A percentile compares a stretch with the other conserved stretches of the same genome.
Evolutionary conservation across 2,797 vertebrate species (phyloP).

Genomic region (Lophius americanus): DNA sequence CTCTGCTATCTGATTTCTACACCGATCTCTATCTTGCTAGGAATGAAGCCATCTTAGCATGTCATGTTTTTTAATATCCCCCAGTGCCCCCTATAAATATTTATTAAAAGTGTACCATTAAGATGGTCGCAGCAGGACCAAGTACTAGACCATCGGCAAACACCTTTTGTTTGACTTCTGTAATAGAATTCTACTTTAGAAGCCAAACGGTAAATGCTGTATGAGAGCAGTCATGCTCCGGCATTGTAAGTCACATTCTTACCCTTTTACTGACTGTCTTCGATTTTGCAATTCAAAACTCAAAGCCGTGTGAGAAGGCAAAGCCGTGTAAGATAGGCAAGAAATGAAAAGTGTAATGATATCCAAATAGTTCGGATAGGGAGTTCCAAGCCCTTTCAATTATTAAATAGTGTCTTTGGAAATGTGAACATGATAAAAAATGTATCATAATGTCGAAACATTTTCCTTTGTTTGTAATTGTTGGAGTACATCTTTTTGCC

Average conservation of each 20-base stretch:
- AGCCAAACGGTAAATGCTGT: slow-evolving; percentile 52
- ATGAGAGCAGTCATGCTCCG: slow-evolving; percentile 53
- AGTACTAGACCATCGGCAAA: slow-evolving; percentile 69
- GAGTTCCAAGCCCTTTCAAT: not conserved
- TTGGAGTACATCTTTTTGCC: not conserved
- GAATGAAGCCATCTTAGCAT: slow-evolving; percentile 75
- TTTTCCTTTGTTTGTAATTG: not conserved
- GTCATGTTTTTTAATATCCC: slow-evolving; percentile 81
- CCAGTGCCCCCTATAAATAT: slow-evolving; percentile 80
- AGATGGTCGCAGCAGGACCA: slow-evolving; percentile 68
- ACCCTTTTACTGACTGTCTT: slow-evolving; percentile 18
- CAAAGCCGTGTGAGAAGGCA: slow-evolving; percentile 22
- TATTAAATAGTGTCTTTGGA: not conserved
- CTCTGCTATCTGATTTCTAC: slow-evolving; percentile 37
- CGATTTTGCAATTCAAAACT: slow-evolving; percentile 39
- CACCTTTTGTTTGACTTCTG: slow-evolving; percentile 79
- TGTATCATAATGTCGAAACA: not conserved
- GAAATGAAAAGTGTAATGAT: slow-evolving; percentile 4
- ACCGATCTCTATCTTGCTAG: slow-evolving; percentile 70
- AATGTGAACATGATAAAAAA: not conserved
- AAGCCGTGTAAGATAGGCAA: slow-evolving; percentile 22
- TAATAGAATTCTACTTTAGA: slow-evolving; percentile 72
- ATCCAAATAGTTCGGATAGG: not conserved
- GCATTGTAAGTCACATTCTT: slow-evolving; percentile 51
- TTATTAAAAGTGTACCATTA: slow-evolving; percentile 80